These are phyloP conservation scores for Cotesia glomerata DNA, from an alignment of 1,140 invertebrate species.

Conservation along the genomic window DNA sequence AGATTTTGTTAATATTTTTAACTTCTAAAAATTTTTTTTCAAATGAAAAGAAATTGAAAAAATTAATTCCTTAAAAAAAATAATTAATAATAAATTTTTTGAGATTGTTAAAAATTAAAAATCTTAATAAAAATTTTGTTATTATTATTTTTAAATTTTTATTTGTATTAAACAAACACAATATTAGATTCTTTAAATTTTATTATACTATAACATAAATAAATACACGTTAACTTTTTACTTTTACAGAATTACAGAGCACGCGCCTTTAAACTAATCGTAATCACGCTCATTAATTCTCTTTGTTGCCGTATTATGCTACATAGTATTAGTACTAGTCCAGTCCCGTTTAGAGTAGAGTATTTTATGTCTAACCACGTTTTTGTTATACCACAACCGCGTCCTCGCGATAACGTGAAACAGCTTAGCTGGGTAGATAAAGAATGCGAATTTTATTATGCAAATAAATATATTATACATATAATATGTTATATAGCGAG, in stretches of 20 bases:
- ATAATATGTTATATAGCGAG: neutral
- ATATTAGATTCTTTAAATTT: too few relatives aligned
- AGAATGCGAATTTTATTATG: slow-evolving; percentile 22
- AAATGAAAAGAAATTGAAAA: too few relatives aligned
- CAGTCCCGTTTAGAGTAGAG: too few relatives aligned
- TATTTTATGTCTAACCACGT: slow-evolving; percentile 28
- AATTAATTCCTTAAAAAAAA: too few relatives aligned
- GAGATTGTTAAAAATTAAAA: too few relatives aligned
- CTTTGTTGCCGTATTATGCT: slow-evolving; percentile 29
- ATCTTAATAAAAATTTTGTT: too few relatives aligned
- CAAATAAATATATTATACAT: neutral
- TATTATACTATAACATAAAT: too few relatives aligned
- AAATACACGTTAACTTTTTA: slow-evolving; percentile 39
- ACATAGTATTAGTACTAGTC: neutral
- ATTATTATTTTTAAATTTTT: too few relatives aligned
- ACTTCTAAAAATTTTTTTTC: slow-evolving; percentile 29
- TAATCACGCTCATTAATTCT: slow-evolving; percentile 55
- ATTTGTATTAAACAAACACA: too few relatives aligned
- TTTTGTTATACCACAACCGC: slow-evolving; percentile 35
- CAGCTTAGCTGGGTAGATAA: slow-evolving; percentile 27
- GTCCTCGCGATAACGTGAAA: slow-evolving; percentile 21
- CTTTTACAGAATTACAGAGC: slow-evolving; percentile 12
- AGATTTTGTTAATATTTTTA: too few relatives aligned
- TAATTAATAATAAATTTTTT: too few relatives aligned
- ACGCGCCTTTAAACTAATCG: slow-evolving; percentile 30